A percentile compares a stretch with the other conserved stretches of the same genome.
Conservation (phyloP, 2,113 vertebrate genomes). For the Thunnus thynnus region DNA sequence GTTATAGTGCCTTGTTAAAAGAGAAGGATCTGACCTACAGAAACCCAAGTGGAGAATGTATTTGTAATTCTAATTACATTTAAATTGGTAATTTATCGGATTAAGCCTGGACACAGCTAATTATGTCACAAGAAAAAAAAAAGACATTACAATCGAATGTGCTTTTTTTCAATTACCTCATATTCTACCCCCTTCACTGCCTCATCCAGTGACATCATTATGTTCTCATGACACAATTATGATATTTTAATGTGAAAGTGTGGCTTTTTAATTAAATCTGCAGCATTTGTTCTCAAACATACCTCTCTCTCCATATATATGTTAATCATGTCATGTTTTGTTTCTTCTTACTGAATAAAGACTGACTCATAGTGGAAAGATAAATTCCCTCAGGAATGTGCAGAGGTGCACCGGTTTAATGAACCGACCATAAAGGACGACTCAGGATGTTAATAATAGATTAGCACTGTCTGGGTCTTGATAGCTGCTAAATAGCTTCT, state of each 20-base stretch:
- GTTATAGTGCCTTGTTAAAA: no score
- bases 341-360: neutral
- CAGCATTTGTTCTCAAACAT: constrained; percentile 27
- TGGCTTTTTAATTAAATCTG: constrained; percentile 33
- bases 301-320: constrained; percentile 28
- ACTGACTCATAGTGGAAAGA: constrained; percentile 8
- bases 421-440: constrained; percentile 55
- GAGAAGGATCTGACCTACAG: neutral
- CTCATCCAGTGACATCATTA: constrained; percentile 19
- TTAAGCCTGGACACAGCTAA: constrained; percentile 20
- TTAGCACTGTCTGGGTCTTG: constrained; percentile 62
- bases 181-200: constrained; percentile 3
- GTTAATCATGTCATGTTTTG: constrained; percentile 3
- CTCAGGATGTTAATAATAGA: constrained; percentile 76
- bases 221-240: constrained; percentile 11
- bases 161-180: constrained; percentile 29
- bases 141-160: neutral
- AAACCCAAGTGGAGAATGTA: neutral
- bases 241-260: neutral
- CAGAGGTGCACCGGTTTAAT: constrained; percentile 60
- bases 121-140: constrained; percentile 5
- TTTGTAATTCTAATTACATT: constrained; percentile 21
- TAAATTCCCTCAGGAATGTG: constrained; percentile 11
- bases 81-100: constrained; percentile 18
- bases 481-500: constrained; percentile 65